These are phyloP conservation scores for Pseudomyrmex gracilis DNA, from an alignment of 1,140 invertebrate species.

Conservation along the genomic window DNA sequence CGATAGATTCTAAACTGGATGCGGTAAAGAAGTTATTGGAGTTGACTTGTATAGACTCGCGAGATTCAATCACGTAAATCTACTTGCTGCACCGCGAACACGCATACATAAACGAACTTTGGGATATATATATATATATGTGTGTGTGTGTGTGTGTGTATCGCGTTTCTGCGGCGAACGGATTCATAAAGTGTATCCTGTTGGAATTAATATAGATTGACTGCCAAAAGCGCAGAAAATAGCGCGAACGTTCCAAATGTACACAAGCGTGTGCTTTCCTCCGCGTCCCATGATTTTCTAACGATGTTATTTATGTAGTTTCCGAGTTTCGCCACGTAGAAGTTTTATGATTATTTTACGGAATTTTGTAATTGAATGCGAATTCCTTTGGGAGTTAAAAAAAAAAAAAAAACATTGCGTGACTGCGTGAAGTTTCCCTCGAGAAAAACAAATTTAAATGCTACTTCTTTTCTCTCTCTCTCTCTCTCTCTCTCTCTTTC, in stretches of 20 bases:
- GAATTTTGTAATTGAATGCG: not conserved
- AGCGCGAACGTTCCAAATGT: not conserved
- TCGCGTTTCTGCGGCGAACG: not conserved
- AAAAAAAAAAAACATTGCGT: not conserved
- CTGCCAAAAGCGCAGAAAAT: slow-evolving; percentile 14
- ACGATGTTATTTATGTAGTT: not conserved
- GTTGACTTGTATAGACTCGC: slow-evolving; percentile 13
- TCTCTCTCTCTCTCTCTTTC: not conserved
- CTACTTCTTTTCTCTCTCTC: not conserved
- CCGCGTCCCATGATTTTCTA: not conserved
- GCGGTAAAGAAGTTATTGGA: slow-evolving; percentile 32
- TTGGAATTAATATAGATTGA: slow-evolving; percentile 47
- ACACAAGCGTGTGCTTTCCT: too few relatives aligned
- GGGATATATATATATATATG: too few relatives aligned
- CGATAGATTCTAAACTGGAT: not conserved
- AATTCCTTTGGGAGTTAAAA: not conserved
- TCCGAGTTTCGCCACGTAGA: not conserved
- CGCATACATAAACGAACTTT: slow-evolving; percentile 3
- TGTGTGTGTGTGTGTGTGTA: not conserved
- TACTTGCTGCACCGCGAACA: not conserved
- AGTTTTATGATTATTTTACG: not conserved
- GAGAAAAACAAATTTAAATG: not conserved
- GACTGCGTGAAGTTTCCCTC: too few relatives aligned
- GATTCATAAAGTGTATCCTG: slow-evolving; percentile 39
- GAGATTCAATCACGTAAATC: slow-evolving; percentile 33